phyloP scores from a whole-genome alignment of 1,140 invertebrate species.

The Theocolax elegans region DNA sequence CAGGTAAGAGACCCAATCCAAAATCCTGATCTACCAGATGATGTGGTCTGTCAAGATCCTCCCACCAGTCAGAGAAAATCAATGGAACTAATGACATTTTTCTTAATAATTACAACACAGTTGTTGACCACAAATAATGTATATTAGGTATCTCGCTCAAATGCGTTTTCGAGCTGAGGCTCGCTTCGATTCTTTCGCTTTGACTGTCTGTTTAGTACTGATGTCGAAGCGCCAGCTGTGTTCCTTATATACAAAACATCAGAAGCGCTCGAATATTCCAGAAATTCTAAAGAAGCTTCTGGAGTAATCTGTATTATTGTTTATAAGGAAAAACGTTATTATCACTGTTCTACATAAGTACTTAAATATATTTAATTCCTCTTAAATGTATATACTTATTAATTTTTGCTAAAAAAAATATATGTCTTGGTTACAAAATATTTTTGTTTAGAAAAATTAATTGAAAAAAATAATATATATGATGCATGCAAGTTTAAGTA shows the following conservation, averaged over 20 bases:
- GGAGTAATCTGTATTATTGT: no score
- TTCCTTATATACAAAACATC: background rate
- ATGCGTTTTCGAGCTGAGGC: background rate
- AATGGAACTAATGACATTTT: conserved; percentile 65
- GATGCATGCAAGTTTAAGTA: no score
- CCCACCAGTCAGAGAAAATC: conserved; percentile 65
- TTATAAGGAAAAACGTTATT: no score
- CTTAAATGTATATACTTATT: no score
- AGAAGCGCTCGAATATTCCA: background rate
- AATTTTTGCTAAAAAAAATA: no score
- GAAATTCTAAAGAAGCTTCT: no score
- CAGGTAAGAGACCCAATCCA: conserved; percentile 39
- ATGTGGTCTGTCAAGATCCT: conserved; percentile 54
- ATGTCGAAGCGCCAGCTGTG: background rate
- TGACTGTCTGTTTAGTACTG: conserved; percentile 12
- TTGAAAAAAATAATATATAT: no score
- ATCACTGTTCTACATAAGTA: no score
- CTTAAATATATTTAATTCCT: no score
- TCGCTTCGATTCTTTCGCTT: conserved; percentile 15
- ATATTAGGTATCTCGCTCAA: background rate
- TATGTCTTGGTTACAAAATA: no score
- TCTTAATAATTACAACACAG: background rate
- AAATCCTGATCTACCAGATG: conserved; percentile 56
- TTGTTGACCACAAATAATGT: background rate
- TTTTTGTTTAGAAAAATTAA: no score